Evolutionary conservation across 2,113 vertebrate genomes (phyloP).

Genomic region (Nicator chloris): DNA sequence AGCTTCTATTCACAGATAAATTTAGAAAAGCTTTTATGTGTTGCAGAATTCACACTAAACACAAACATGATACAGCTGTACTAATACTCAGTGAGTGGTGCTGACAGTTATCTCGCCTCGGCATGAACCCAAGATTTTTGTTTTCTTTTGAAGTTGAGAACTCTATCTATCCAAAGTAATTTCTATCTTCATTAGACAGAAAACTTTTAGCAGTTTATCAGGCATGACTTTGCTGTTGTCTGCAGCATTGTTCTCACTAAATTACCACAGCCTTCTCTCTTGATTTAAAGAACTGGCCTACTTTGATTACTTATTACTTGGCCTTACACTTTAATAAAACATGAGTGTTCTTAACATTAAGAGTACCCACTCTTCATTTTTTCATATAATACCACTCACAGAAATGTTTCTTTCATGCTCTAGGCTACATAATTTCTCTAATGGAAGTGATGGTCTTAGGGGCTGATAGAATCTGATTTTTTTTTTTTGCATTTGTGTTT

Average conservation of each 20-base stretch:
- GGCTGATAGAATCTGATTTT: background rate
- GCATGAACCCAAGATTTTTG: background rate
- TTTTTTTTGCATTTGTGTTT: background rate
- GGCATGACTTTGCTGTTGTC: background rate
- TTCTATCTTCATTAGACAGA: background rate
- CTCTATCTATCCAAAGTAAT: background rate
- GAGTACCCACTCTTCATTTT: background rate
- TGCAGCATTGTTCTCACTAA: background rate
- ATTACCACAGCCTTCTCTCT: background rate
- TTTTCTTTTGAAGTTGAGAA: background rate
- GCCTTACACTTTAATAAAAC: background rate
- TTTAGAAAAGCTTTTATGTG: background rate
- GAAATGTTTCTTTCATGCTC: background rate
- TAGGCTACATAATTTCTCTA: background rate
- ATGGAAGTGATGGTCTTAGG: accelerated
- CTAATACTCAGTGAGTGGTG: background rate
- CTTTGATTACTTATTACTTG: background rate
- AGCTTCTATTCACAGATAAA: background rate
- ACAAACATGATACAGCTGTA: constrained; percentile 2
- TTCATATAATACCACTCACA: background rate
- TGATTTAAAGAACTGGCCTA: background rate
- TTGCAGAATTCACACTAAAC: background rate
- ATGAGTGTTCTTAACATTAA: background rate
- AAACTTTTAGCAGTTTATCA: background rate
- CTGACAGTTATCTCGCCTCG: background rate